phyloP scores from a whole-genome alignment of 2,113 vertebrate genomes.

The Ammospiza caudacuta region DNA sequence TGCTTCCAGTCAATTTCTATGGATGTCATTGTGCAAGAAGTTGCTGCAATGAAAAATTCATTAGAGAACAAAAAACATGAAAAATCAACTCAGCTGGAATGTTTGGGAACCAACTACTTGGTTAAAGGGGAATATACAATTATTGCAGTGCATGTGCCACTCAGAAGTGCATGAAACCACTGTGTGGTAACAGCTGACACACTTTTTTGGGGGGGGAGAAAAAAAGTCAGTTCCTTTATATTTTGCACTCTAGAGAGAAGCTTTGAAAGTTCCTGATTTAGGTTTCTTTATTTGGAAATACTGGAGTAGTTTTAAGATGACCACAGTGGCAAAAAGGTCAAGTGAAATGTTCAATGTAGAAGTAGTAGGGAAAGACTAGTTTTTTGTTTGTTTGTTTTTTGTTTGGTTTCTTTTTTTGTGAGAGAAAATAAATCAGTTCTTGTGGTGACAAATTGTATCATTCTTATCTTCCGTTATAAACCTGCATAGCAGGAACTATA shows the following conservation, averaged over 20 bases:
- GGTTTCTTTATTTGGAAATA: slow-evolving; percentile 36
- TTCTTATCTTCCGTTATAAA: not conserved
- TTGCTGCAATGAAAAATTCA: not conserved
- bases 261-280: not conserved
- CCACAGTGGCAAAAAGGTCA: not conserved
- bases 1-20: not conserved
- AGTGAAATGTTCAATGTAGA: not conserved
- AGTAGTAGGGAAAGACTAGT: not conserved
- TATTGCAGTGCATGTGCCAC: not conserved
- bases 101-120: not conserved
- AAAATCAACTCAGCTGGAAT: not conserved
- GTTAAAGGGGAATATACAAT: not conserved
- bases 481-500: not conserved
- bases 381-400: too few species aligned
- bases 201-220: not conserved
- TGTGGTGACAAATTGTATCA: not conserved
- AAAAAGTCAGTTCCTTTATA: not conserved
- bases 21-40: not conserved
- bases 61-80: not conserved
- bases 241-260: not conserved
- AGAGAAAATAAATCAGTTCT: not conserved
- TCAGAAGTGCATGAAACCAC: not conserved
- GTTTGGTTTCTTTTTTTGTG: not conserved
- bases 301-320: not conserved
- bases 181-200: not conserved